Evolutionary conservation across 64 coral and sea anemone species (phyloP).

Genomic region (Stylophora pistillata): DNA sequence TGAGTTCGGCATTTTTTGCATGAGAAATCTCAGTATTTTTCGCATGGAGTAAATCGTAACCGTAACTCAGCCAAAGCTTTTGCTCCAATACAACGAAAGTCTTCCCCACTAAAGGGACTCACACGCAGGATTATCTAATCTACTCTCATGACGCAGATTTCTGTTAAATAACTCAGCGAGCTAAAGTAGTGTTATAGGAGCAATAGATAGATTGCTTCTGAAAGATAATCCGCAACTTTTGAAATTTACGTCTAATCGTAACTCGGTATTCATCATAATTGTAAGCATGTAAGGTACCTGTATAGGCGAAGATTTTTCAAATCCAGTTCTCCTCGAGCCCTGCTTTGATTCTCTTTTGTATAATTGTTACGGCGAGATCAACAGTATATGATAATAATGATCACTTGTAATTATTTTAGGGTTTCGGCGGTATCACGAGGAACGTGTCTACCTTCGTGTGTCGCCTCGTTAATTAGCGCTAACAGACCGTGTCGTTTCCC

Average conservation of each 20-base stretch:
- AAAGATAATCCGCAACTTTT: background rate
- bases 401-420: constrained; percentile 13
- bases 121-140: background rate
- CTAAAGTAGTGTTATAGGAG: background rate
- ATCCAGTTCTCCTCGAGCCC: background rate
- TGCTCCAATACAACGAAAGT: background rate
- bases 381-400: background rate
- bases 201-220: background rate
- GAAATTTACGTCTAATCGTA: background rate
- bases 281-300: background rate
- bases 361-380: background rate
- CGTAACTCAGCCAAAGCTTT: background rate
- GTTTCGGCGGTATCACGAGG: background rate
- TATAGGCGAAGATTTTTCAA: background rate
- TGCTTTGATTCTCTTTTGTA: too few species aligned
- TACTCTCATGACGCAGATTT: background rate
- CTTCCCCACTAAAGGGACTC: background rate
- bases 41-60: background rate
- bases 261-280: background rate
- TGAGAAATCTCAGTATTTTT: background rate
- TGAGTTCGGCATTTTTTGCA: background rate
- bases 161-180: background rate
- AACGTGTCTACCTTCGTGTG: background rate
- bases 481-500: constrained; percentile 21
- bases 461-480: constrained; percentile 40